phyloP scores from a whole-genome alignment of 2,113 vertebrate genomes.

The Atrichornis clamosus region DNA sequence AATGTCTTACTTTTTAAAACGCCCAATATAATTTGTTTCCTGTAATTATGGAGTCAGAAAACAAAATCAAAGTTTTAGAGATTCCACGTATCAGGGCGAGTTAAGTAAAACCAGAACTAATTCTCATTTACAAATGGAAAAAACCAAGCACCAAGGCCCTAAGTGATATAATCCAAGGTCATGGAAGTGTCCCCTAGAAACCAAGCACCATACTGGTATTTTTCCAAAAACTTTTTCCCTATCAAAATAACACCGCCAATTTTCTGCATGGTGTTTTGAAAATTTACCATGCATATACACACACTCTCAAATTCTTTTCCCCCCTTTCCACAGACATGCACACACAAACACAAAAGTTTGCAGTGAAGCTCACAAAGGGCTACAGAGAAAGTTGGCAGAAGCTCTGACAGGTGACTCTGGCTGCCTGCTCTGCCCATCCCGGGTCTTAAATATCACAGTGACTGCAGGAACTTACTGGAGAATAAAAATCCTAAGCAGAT shows the following conservation, averaged over 20 bases:
- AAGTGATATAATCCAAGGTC: neutral
- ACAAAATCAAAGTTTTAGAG: neutral
- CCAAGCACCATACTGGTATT: neutral
- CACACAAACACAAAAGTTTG: neutral
- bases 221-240: neutral
- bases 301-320: rapidly evolving
- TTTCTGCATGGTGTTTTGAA: neutral
- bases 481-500: neutral
- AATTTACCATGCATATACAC: rapidly evolving
- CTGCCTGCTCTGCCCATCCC: neutral
- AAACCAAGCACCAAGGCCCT: neutral
- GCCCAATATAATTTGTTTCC: neutral
- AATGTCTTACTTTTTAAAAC: neutral
- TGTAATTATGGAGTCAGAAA: neutral
- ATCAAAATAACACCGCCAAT: neutral
- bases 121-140: neutral
- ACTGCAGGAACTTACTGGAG: neutral
- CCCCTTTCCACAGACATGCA: neutral
- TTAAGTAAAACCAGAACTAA: neutral
- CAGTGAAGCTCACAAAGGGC: neutral
- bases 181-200: neutral
- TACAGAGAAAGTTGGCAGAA: neutral
- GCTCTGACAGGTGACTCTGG: neutral
- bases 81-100: rapidly evolving
- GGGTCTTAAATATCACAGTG: neutral